These are phyloP conservation scores for Psilopogon haemacephalus DNA, from an alignment of 2,113 vertebrate genomes.

Conservation along the genomic window DNA sequence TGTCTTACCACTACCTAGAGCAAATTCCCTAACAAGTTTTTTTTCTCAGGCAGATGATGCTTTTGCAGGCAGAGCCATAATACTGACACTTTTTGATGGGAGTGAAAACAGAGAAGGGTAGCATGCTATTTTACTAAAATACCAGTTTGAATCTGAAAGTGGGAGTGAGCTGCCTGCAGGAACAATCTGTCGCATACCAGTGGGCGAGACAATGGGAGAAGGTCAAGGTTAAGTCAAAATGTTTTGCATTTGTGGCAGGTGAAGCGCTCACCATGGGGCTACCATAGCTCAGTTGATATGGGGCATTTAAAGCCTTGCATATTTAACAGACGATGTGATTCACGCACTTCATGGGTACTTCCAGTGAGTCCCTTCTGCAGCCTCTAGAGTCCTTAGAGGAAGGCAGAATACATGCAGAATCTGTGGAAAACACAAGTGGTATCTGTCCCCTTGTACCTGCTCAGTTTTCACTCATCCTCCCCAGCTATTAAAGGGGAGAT, in stretches of 20 bases:
- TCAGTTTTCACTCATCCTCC: not conserved
- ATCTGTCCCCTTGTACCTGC: not conserved
- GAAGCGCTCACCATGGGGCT: rapidly evolving
- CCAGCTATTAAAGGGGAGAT: not conserved
- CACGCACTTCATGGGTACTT: not conserved
- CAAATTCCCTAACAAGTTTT: not conserved
- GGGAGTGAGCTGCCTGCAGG: not conserved
- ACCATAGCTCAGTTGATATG: not conserved
- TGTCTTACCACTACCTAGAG: not conserved
- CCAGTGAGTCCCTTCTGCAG: not conserved
- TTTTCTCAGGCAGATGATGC: not conserved
- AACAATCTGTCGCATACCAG: not conserved
- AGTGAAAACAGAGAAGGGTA: not conserved
- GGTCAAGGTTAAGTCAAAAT: not conserved
- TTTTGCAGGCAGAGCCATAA: not conserved
- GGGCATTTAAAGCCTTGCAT: not conserved
- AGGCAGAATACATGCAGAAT: not conserved
- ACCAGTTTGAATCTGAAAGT: not conserved
- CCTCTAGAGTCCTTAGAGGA: not conserved
- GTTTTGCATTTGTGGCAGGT: not conserved
- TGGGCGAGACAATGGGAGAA: not conserved
- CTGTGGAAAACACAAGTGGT: not conserved
- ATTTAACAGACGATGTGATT: not conserved
- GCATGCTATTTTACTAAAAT: not conserved
- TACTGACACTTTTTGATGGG: not conserved